Conservation (phyloP, 2,888 invertebrate species). For the Latrodectus elegans region DNA sequence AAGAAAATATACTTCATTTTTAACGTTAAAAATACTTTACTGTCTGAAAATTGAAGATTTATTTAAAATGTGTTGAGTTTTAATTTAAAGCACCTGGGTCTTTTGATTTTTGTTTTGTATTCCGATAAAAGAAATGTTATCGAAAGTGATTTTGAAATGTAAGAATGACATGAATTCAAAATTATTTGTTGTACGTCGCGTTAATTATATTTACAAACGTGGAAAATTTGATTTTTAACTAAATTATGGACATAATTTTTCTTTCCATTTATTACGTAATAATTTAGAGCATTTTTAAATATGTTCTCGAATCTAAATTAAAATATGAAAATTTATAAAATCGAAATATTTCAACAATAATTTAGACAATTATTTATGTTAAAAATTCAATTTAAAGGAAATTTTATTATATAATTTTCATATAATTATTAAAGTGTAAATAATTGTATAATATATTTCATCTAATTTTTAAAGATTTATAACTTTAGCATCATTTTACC, state of each 20-base stretch:
- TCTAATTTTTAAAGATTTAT: too few relatives aligned
- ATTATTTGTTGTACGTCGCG: not conserved
- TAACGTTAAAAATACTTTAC: conserved; percentile 35
- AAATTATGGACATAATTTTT: not conserved
- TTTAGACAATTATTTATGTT: too few relatives aligned
- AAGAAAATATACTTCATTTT: conserved; percentile 42
- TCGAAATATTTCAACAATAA: too few relatives aligned
- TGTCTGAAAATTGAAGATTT: conserved; percentile 52
- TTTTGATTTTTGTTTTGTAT: not conserved
- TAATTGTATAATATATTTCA: too few relatives aligned
- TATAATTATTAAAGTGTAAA: too few relatives aligned
- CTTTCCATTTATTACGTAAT: too few relatives aligned
- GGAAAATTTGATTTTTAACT: not conserved
- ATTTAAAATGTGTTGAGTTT: conserved; percentile 41
- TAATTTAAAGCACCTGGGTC: conserved; percentile 26
- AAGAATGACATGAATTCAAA: conserved; percentile 1
- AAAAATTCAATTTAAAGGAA: too few relatives aligned
- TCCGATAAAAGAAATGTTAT: not conserved
- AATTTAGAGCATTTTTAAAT: too few relatives aligned
- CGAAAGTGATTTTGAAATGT: not conserved
- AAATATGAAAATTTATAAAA: too few relatives aligned
- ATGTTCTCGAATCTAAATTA: too few relatives aligned
- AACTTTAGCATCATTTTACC: too few relatives aligned
- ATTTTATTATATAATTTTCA: too few relatives aligned
- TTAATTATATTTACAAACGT: not conserved